phyloP scores from a whole-genome alignment of 2,888 invertebrate species.

The Tenthredo amoena region DNA sequence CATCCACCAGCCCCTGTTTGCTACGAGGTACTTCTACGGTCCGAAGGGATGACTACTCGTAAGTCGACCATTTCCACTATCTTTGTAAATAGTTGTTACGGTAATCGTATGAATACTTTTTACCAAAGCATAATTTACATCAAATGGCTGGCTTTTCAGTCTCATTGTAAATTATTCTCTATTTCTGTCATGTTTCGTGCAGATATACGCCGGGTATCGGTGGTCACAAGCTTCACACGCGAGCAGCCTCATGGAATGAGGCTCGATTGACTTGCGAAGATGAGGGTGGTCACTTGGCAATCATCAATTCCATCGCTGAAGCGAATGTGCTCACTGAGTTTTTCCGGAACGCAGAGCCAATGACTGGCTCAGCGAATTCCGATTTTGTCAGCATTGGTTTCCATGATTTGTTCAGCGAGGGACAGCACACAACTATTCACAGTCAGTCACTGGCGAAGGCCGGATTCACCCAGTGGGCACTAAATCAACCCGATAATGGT shows the following conservation, averaged over 20 bases:
- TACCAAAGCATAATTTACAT: neutral
- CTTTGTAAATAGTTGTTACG: neutral
- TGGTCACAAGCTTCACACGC: slow-evolving; percentile 33
- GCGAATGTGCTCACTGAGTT: neutral
- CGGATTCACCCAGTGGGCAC: slow-evolving; percentile 9
- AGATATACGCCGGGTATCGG: slow-evolving; percentile 5
- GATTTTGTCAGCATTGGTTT: slow-evolving; percentile 36
- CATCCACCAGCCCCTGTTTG: neutral
- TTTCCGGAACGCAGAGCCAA: neutral
- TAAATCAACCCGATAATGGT: slow-evolving; percentile 7
- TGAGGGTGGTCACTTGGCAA: slow-evolving; percentile 31
- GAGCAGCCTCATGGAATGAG: slow-evolving; percentile 24
- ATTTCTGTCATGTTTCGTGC: neutral
- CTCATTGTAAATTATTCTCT: neutral
- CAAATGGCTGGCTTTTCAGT: too few species aligned
- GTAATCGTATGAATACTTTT: neutral
- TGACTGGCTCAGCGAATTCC: neutral
- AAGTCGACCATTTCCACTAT: neutral
- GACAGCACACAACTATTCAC: slow-evolving; percentile 40
- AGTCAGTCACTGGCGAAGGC: slow-evolving; percentile 35
- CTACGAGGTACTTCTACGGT: neutral
- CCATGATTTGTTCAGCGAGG: slow-evolving; percentile 38
- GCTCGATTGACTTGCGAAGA: slow-evolving; percentile 44
- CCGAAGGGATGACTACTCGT: neutral
- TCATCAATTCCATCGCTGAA: slow-evolving; percentile 30